phyloP scores from a whole-genome alignment of 2,888 invertebrate species.

The Ochropacha duplaris region DNA sequence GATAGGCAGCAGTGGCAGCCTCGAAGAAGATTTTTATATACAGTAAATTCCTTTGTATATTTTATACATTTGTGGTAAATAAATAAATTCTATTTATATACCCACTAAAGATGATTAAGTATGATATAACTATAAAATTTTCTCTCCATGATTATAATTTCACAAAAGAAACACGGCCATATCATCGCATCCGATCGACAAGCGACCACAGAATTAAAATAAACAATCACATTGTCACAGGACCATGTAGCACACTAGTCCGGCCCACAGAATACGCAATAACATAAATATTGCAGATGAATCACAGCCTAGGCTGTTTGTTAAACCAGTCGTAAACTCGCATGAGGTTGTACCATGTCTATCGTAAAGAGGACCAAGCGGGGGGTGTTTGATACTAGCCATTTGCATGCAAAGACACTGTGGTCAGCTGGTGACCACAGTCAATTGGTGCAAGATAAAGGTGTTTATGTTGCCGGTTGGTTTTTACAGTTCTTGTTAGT shows the following conservation, averaged over 20 bases:
- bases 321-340: conserved; percentile 31
- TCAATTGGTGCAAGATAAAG: background rate
- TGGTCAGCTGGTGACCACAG: background rate
- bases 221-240: conserved; percentile 12
- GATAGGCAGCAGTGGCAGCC: too few relatives aligned
- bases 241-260: conserved; percentile 16
- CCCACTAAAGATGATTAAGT: too few relatives aligned
- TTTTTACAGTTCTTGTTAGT: background rate
- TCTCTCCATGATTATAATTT: background rate
- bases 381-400: conserved; percentile 3
- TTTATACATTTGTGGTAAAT: too few relatives aligned
- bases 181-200: background rate
- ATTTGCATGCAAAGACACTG: conserved; percentile 4
- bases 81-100: too few relatives aligned
- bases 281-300: conserved; percentile 63
- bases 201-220: conserved; percentile 11
- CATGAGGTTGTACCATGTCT: conserved; percentile 26
- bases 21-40: too few relatives aligned
- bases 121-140: too few relatives aligned
- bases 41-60: too few relatives aligned
- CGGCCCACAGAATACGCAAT: conserved; percentile 45
- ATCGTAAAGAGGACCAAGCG: conserved; percentile 35
- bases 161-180: background rate
- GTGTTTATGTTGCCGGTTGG: conserved; percentile 10
- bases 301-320: conserved; percentile 40